Conservation (phyloP, 2,113 vertebrate genomes). For the Chinchilla lanigera region DNA sequence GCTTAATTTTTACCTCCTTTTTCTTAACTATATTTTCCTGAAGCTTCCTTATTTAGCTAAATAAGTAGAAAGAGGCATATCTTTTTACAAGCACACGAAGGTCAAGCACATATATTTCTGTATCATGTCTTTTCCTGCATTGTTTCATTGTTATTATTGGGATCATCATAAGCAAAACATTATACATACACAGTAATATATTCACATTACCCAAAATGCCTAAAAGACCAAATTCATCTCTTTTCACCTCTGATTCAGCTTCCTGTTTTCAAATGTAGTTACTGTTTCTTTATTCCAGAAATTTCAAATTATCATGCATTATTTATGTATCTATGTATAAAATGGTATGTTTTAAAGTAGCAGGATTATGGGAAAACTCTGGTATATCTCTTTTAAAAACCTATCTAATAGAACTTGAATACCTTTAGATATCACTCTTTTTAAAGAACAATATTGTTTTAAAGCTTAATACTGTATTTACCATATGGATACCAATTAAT, state of each 20-base stretch:
- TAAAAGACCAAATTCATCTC: not conserved
- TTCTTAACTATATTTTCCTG: not conserved
- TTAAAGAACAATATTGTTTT: not conserved
- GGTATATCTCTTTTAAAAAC: not conserved
- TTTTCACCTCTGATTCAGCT: not conserved
- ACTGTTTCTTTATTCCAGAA: not conserved
- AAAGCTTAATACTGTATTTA: not conserved
- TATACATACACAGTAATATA: not conserved
- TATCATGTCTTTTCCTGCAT: not conserved
- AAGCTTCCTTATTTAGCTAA: not conserved
- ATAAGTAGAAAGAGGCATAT: not conserved
- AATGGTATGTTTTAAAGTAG: not conserved
- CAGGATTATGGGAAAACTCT: not conserved
- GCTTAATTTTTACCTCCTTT: not conserved
- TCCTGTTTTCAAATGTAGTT: not conserved
- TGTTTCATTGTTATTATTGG: not conserved
- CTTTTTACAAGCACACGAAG: not conserved
- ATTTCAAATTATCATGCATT: not conserved
- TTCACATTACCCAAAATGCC: not conserved
- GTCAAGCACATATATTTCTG: not conserved
- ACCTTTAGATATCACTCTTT: not conserved
- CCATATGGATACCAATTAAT: not conserved
- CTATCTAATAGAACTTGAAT: not conserved
- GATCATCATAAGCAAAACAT: not conserved
- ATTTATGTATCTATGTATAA: not conserved